Conservation (phyloP, 2,113 vertebrate genomes). For the Platysteira castanea region DNA sequence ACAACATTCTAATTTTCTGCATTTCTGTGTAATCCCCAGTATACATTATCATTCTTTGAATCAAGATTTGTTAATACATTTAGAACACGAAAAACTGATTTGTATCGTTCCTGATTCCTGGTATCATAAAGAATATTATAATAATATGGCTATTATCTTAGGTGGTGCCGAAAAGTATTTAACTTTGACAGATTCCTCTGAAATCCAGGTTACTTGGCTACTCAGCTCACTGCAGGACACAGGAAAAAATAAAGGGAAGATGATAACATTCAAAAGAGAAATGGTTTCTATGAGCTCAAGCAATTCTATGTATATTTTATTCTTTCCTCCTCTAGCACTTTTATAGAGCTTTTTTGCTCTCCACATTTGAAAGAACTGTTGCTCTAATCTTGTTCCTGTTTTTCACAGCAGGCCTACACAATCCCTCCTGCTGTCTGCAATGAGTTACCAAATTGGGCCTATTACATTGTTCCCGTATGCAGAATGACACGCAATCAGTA, state of each 20-base stretch:
- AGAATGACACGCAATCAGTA: slow-evolving; percentile 30
- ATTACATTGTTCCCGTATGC: slow-evolving; percentile 31
- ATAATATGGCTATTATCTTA: neutral
- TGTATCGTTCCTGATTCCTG: neutral
- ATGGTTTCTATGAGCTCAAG: neutral
- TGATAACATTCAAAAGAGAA: neutral
- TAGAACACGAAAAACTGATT: neutral
- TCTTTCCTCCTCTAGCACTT: neutral
- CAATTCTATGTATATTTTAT: neutral
- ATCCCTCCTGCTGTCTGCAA: neutral
- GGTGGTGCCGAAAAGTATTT: neutral
- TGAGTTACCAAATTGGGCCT: slow-evolving; percentile 6
- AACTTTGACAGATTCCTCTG: neutral
- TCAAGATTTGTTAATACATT: neutral
- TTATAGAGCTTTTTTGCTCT: neutral
- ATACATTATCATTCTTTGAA: neutral
- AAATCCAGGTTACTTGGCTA: neutral
- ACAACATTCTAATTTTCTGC: neutral
- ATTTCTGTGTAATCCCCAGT: neutral
- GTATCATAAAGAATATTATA: neutral
- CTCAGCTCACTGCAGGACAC: neutral
- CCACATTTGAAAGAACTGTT: slow-evolving; percentile 14
- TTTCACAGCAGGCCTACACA: slow-evolving; percentile 46
- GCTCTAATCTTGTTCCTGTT: slow-evolving; percentile 47
- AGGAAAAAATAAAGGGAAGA: neutral